phyloP scores from a whole-genome alignment of 53 echinoderm and acorn worm species.

The Actinopyga echinites region DNA sequence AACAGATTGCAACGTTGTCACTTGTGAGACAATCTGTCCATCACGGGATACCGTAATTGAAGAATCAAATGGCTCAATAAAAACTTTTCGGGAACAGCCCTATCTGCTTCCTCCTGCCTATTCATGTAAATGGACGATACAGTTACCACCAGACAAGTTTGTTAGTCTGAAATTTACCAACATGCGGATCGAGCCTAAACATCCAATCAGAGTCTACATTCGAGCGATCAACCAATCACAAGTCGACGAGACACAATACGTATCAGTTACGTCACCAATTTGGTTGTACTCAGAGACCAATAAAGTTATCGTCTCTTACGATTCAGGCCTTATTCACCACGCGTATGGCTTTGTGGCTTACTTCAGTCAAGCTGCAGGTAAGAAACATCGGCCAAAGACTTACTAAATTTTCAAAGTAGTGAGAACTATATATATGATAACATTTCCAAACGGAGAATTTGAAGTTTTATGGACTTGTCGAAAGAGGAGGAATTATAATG shows the following conservation, averaged over 20 bases:
- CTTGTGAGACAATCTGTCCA: not conserved
- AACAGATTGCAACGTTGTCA: not conserved
- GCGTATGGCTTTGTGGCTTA: not conserved
- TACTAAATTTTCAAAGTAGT: too few species aligned
- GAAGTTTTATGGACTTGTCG: too few species aligned
- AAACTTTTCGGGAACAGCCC: not conserved
- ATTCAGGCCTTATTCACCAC: not conserved
- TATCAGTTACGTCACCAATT: not conserved
- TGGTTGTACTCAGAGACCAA: not conserved
- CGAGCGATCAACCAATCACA: not conserved
- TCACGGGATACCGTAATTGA: not conserved
- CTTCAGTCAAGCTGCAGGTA: not conserved
- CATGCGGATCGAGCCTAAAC: not conserved
- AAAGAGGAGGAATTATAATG: too few species aligned
- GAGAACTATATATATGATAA: too few species aligned
- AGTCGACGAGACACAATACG: not conserved
- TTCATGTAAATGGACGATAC: not conserved
- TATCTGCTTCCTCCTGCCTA: not conserved
- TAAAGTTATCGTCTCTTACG: not conserved
- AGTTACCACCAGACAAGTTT: not conserved
- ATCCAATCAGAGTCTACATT: not conserved
- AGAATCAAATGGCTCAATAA: not conserved
- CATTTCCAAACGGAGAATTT: too few species aligned
- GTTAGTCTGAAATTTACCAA: not conserved
- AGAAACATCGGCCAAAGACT: not conserved